These are phyloP conservation scores for Pimephales promelas DNA, from an alignment of 2,113 vertebrate genomes.

Conservation along the genomic window DNA sequence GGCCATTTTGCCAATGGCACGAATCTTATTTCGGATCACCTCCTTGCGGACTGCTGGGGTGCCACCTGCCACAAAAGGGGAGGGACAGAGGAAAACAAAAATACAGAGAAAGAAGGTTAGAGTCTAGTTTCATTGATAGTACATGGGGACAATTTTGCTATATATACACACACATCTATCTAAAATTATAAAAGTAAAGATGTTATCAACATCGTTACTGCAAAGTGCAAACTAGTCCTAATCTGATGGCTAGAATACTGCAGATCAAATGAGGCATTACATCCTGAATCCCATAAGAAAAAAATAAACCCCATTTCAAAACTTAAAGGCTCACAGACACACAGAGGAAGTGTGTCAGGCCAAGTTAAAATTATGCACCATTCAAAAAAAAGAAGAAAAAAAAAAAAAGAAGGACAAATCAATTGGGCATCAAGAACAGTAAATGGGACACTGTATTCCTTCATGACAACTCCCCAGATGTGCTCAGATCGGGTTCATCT, in stretches of 20 bases:
- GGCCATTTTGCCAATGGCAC: conserved; percentile 99
- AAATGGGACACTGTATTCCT: conserved; percentile 60
- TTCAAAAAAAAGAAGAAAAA: conserved; percentile 53
- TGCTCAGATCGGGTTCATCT: conserved; percentile 22
- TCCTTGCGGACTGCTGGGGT: conserved; percentile 86
- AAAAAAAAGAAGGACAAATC: conserved; percentile 55
- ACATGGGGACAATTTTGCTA: neutral
- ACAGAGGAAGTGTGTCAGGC: conserved; percentile 60
- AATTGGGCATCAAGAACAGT: conserved; percentile 38
- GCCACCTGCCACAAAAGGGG: conserved; percentile 44
- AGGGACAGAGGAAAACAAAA: conserved; percentile 32
- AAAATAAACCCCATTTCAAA: conserved; percentile 54
- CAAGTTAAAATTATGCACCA: conserved; percentile 60
- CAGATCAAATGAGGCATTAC: conserved; percentile 12
- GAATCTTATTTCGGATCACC: conserved; percentile 98
- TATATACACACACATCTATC: too few species aligned
- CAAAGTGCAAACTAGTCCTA: neutral
- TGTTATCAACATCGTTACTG: neutral
- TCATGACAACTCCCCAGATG: conserved; percentile 34
- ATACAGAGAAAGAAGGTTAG: neutral
- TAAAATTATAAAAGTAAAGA: too few species aligned
- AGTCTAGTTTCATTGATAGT: neutral
- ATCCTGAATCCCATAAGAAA: conserved; percentile 40
- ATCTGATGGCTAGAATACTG: neutral
- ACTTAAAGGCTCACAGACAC: conserved; percentile 43